Conservation (phyloP, 2,113 vertebrate species). For the Microcebus lehilahytsara region DNA sequence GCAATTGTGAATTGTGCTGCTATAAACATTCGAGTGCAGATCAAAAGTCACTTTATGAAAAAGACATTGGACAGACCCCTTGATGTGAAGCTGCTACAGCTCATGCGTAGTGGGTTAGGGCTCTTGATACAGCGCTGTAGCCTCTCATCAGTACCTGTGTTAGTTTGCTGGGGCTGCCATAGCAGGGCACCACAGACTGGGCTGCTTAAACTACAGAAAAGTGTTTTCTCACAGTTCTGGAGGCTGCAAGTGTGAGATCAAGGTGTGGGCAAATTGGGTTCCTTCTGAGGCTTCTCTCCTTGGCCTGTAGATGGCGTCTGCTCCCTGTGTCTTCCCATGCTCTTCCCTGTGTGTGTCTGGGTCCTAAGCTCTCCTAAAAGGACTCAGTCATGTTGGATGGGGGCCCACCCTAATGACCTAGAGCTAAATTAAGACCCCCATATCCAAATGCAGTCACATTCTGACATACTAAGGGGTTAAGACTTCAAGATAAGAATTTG, state of each 20-base stretch:
- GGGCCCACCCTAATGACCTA: background rate
- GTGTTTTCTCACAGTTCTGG: background rate
- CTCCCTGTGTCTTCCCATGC: background rate
- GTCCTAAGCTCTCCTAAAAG: background rate
- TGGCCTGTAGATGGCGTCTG: background rate
- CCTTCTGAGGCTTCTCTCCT: background rate
- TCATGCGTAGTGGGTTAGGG: accelerated
- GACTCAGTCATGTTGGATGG: background rate
- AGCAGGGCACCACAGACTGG: background rate
- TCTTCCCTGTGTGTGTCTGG: background rate
- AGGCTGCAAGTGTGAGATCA: background rate
- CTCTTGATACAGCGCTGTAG: accelerated
- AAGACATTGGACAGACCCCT: background rate
- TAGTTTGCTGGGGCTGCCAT: background rate
- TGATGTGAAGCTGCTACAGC: background rate
- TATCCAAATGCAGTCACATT: background rate
- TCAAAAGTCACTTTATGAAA: too few species aligned
- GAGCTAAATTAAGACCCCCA: background rate
- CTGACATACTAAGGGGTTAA: background rate
- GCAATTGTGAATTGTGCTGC: too few species aligned
- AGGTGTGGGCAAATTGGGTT: background rate
- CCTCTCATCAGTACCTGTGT: background rate
- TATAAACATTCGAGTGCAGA: too few species aligned
- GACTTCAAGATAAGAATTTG: background rate
- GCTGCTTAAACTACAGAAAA: background rate